phyloP scores from a whole-genome alignment of 2,113 vertebrate species.

The Laticauda laticaudata region DNA sequence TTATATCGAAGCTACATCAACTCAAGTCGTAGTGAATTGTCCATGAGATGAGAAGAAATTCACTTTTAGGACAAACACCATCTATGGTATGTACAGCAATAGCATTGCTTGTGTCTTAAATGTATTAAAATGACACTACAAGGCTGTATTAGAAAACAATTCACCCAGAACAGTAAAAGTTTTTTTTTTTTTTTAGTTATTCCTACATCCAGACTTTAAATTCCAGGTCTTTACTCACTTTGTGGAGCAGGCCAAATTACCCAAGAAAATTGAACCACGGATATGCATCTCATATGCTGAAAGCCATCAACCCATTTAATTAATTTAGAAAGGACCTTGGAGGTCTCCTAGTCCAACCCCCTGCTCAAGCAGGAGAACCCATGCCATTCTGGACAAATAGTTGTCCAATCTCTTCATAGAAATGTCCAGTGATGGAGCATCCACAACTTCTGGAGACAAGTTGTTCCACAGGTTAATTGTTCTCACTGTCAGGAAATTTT shows the following conservation, averaged over 20 bases:
- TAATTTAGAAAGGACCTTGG: not conserved
- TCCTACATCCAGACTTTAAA: not conserved
- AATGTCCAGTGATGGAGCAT: not conserved
- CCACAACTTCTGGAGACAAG: too few relatives aligned
- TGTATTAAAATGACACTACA: not conserved
- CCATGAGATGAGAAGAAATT: not conserved
- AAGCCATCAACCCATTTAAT: not conserved
- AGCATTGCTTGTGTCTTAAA: not conserved
- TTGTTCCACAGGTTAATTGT: not conserved
- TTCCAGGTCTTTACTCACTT: not conserved
- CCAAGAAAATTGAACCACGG: not conserved
- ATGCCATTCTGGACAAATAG: not conserved
- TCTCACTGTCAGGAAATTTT: not conserved
- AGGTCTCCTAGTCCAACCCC: not conserved
- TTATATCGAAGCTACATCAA: not conserved
- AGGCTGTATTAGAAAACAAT: not conserved
- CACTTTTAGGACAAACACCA: not conserved
- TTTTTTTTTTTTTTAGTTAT: too few relatives aligned
- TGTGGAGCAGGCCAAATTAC: not conserved
- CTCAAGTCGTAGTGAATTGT: not conserved
- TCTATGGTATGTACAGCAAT: not conserved
- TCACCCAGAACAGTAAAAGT: not conserved
- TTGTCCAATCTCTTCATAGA: not conserved
- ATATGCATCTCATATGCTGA: not conserved
- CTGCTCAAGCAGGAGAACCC: not conserved